A percentile compares a stretch with the other conserved stretches of the same genome.
Conservation (phyloP, 2,797 vertebrate genomes). For the Dryobates pubescens region DNA sequence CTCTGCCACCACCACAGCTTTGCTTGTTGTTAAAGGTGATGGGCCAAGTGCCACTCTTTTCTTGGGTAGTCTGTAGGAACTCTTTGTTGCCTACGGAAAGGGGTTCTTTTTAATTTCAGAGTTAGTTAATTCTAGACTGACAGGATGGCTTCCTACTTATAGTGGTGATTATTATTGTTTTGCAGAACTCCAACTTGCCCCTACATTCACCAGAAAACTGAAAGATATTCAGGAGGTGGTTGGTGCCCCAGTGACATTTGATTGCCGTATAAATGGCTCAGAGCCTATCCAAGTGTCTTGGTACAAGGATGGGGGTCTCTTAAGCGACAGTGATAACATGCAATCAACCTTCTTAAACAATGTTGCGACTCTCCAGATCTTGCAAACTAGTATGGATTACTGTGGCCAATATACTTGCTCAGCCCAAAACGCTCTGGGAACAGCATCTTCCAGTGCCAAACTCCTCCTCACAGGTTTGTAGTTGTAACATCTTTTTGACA, state of each 20-base stretch:
- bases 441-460: conserved; percentile 91
- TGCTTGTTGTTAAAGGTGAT: conserved; percentile 89
- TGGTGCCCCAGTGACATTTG: conserved; percentile 88
- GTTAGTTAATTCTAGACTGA: neutral
- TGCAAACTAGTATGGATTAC: conserved; percentile 82
- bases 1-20: conserved; percentile 85
- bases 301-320: conserved; percentile 92
- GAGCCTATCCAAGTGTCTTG: conserved; percentile 90
- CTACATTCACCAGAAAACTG: conserved; percentile 87
- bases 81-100: neutral
- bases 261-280: conserved; percentile 89
- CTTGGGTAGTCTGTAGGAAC: neutral
- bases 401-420: conserved; percentile 91
- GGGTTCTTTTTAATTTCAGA: neutral
- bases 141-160: neutral
- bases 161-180: conserved; percentile 64
- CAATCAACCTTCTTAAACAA: conserved; percentile 90
- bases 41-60: conserved; percentile 2
- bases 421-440: conserved; percentile 90
- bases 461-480: conserved; percentile 92
- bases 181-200: conserved; percentile 92
- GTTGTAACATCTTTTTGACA: neutral
- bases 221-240: conserved; percentile 86
- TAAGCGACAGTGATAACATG: conserved; percentile 87
- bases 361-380: conserved; percentile 88